These are phyloP conservation scores for Hedya salicella DNA, from an alignment of 2,888 invertebrate genomes.

Conservation along the genomic window DNA sequence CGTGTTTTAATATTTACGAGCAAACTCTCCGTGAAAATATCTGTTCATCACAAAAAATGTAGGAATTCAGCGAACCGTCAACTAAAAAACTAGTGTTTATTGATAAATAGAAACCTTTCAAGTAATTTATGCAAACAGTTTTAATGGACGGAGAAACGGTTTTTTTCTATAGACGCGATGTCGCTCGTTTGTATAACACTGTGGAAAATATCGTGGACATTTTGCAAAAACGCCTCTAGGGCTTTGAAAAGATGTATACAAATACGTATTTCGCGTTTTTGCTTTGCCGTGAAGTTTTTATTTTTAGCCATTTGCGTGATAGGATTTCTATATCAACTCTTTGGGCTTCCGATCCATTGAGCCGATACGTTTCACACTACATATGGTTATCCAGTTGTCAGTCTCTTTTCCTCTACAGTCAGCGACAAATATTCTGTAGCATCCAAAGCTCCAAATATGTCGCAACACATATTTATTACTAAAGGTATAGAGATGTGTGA, in stretches of 20 bases:
- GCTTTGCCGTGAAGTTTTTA: neutral
- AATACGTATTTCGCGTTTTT: neutral
- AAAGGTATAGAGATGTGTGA: no score
- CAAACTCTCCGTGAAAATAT: no score
- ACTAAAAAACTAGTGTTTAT: conserved; percentile 31
- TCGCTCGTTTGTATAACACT: conserved; percentile 4
- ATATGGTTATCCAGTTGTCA: no score
- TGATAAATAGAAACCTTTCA: conserved; percentile 35
- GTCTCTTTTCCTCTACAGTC: no score
- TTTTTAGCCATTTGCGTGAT: neutral
- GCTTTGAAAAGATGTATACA: neutral
- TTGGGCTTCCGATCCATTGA: no score
- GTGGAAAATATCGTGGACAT: conserved; percentile 13
- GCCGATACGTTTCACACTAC: no score
- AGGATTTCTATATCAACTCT: no score
- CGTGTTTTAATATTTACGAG: no score
- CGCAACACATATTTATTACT: no score
- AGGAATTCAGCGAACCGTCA: conserved; percentile 5
- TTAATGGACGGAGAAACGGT: conserved; percentile 25
- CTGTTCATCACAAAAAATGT: no score
- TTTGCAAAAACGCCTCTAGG: conserved; percentile 16
- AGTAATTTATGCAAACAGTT: conserved; percentile 30
- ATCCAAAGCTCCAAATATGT: no score
- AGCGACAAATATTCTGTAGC: no score
- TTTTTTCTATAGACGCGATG: conserved; percentile 16